These are phyloP conservation scores for Callionymus lyra DNA, from an alignment of 2,113 vertebrate genomes.

Conservation along the genomic window DNA sequence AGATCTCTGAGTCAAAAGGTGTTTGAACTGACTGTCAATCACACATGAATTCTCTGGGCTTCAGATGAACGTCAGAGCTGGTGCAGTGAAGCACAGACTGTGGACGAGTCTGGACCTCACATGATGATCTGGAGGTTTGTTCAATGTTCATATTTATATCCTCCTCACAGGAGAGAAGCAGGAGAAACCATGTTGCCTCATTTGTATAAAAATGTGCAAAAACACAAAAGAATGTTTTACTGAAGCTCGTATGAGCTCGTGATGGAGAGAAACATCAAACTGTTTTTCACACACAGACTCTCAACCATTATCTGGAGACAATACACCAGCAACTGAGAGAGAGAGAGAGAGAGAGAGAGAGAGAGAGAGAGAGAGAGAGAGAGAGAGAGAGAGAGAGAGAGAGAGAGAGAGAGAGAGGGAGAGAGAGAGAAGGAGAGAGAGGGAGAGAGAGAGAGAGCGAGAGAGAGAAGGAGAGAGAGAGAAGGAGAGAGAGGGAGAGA, in stretches of 20 bases:
- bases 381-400: constrained; percentile 22
- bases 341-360: constrained; percentile 21
- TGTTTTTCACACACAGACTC: constrained; percentile 53
- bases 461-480: constrained; percentile 24
- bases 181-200: too few relatives aligned
- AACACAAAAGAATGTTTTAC: constrained; percentile 37
- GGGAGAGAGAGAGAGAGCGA: constrained; percentile 22
- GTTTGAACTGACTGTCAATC: constrained; percentile 36
- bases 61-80: constrained; percentile 12
- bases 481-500: constrained; percentile 23
- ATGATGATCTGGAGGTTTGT: too few relatives aligned
- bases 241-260: constrained; percentile 32
- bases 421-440: constrained; percentile 16
- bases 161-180: not conserved
- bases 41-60: constrained; percentile 5
- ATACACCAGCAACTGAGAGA: constrained; percentile 25
- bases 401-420: constrained; percentile 24
- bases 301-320: constrained; percentile 54
- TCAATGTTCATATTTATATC: not conserved
- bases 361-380: constrained; percentile 19
- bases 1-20: constrained; percentile 31
- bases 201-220: constrained; percentile 29
- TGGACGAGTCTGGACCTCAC: too few relatives aligned
- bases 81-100: constrained; percentile 36
- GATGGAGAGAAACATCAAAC: constrained; percentile 52